A percentile compares a stretch with the other conserved stretches of the same genome.
Evolutionary conservation across 2,888 invertebrate genomes (phyloP).

Genomic region (Harpagoxenus sublaevis): DNA sequence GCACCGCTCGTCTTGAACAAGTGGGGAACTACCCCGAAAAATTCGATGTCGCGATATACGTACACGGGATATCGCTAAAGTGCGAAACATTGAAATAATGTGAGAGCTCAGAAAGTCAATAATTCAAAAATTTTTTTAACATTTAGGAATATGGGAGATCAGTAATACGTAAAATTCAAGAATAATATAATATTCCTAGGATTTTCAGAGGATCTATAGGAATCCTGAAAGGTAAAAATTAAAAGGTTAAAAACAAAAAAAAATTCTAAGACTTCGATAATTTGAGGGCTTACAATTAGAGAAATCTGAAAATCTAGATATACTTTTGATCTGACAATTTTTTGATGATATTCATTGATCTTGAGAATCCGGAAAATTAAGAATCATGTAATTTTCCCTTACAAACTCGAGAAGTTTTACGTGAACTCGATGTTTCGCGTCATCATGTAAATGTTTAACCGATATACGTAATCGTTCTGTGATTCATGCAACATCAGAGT

Average conservation of each 20-base stretch:
- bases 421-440: neutral
- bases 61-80: slow-evolving; percentile 28
- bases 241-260: neutral
- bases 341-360: neutral
- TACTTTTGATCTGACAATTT: neutral
- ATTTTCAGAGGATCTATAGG: neutral
- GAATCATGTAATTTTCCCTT: neutral
- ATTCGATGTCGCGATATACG: slow-evolving; percentile 70
- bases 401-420: neutral
- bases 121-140: neutral
- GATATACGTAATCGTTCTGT: neutral
- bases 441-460: neutral
- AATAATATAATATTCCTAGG: neutral
- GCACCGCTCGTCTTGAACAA: slow-evolving; percentile 73
- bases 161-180: neutral
- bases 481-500: neutral
- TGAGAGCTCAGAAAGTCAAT: neutral
- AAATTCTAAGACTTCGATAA: neutral
- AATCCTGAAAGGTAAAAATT: neutral
- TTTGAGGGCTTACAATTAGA: neutral
- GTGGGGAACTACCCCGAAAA: slow-evolving; percentile 67
- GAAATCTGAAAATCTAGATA: neutral
- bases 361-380: neutral
- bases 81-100: slow-evolving; percentile 10
- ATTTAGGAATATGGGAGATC: neutral